These are phyloP conservation scores for Sitodiplosis mosellana DNA, from an alignment of 1,140 invertebrate genomes.

Conservation along the genomic window DNA sequence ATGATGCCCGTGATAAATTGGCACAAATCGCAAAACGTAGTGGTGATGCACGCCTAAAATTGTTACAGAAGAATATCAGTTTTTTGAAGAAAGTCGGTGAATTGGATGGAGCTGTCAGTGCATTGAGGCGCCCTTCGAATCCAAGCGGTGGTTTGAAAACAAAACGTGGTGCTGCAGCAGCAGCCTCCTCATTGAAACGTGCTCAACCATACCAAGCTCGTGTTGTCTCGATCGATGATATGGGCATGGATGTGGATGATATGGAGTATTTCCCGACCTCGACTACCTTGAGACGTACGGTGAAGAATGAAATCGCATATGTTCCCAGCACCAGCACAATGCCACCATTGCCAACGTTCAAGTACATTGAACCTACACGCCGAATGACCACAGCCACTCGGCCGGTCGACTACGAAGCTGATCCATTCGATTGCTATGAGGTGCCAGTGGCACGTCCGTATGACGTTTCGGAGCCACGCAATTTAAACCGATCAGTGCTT, in stretches of 20 bases:
- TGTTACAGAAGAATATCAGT: conserved; percentile 11
- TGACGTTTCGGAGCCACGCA: neutral
- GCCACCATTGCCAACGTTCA: conserved; percentile 2
- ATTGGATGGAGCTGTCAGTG: too few species aligned
- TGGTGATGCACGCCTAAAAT: conserved; percentile 39
- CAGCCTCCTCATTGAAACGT: neutral
- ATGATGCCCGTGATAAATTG: conserved; percentile 49
- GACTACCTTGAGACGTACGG: conserved; percentile 8
- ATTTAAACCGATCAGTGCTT: neutral
- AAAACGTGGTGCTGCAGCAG: neutral
- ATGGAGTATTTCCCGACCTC: neutral
- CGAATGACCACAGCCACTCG: neutral
- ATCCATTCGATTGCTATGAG: conserved; percentile 22
- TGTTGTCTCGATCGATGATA: conserved; percentile 22
- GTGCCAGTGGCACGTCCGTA: conserved; percentile 3
- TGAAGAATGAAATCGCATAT: conserved; percentile 5
- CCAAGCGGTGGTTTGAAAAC: neutral
- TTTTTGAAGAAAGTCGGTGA: too few species aligned
- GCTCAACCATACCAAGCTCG: neutral
- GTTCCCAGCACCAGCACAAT: neutral
- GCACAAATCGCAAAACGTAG: conserved; percentile 40
- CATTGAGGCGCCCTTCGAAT: neutral
- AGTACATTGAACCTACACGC: neutral
- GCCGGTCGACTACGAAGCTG: neutral
- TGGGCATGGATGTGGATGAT: conserved; percentile 18